Base-by-base conservation (phyloP, 1,140 invertebrate species). In the Periplaneta americana region DNA sequence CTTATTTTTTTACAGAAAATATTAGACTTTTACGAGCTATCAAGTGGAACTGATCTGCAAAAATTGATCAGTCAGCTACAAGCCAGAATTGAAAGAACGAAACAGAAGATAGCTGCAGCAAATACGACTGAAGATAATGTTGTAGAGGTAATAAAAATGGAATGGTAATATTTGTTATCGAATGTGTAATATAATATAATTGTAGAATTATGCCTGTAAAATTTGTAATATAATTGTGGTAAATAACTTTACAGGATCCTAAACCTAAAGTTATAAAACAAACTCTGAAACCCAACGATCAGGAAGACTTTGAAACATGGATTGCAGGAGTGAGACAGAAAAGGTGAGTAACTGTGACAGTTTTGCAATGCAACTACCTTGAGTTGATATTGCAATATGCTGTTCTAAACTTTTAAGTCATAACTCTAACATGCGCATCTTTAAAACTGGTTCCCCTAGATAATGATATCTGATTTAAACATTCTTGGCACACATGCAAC, bases 61-160 rank as follows among this genome's bases (percentile, higher is more conserved):
- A 94, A 94, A 86, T 93, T 94, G 85, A 96, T 98, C 75, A 89
- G 91, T 36, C 92, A 93, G 82, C 86, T 97, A 2, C 93, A 94
- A 83, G 87, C 89, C 11, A 93, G 94, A 84, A 95, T 98, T 84
- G 95, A 97, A 85, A 93, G 93, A 86, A 94, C 92, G 0, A 93
- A 93, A 84, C 93, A 94, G 84, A 95, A 96, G 87, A 96, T 96
- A 77, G 89, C 92, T 11, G 93, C 93, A 2, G 91, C 91, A 4
- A 92, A 93, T 84, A 92, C 91, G 11, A 89, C 91, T 35, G 92
- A 93, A 78, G 93, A 93, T 84, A 91, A 90, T 80, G 90, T 92
- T 79, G 87, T 89, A 4, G 92, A 94, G 84, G 92, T 93, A 86
- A 88, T 10, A 28, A 75, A 10, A 48, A 75, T 1, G 35, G 22